phyloP scores from a whole-genome alignment of 2,888 invertebrate genomes.

The Leptothorax acervorum region DNA sequence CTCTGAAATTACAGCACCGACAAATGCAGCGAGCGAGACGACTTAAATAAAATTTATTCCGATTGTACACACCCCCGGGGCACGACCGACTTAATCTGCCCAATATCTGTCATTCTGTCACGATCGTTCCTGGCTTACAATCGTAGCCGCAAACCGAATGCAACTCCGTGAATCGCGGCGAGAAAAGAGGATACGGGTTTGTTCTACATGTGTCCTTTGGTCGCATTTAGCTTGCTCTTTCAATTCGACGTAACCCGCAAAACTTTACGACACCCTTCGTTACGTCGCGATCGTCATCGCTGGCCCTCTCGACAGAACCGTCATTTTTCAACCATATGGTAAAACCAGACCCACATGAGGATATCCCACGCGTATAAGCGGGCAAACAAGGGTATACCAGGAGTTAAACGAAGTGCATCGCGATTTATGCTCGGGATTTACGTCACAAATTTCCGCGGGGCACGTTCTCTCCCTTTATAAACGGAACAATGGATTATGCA shows the following conservation, averaged over 20 bases:
- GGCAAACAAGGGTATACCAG: background rate
- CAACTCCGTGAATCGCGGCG: background rate
- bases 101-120: conserved; percentile 33
- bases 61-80: background rate
- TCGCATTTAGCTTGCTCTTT: background rate
- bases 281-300: background rate
- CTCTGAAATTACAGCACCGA: conserved; percentile 4
- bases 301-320: background rate
- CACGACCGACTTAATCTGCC: conserved; percentile 15
- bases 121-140: conserved; percentile 11
- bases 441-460: conserved; percentile 29
- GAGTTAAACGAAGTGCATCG: conserved; percentile 8
- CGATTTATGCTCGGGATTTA: conserved; percentile 10
- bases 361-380: background rate
- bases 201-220: background rate
- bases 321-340: conserved; percentile 15
- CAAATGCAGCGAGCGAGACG: background rate
- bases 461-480: background rate
- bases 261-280: background rate
- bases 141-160: background rate
- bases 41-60: conserved; percentile 40
- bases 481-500: conserved; percentile 16
- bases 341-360: background rate
- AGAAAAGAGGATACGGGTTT: background rate
- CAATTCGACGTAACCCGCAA: background rate